Evolutionary conservation across 2,797 vertebrate genomes (phyloP).

Genomic region (Xiphophorus birchmanni): DNA sequence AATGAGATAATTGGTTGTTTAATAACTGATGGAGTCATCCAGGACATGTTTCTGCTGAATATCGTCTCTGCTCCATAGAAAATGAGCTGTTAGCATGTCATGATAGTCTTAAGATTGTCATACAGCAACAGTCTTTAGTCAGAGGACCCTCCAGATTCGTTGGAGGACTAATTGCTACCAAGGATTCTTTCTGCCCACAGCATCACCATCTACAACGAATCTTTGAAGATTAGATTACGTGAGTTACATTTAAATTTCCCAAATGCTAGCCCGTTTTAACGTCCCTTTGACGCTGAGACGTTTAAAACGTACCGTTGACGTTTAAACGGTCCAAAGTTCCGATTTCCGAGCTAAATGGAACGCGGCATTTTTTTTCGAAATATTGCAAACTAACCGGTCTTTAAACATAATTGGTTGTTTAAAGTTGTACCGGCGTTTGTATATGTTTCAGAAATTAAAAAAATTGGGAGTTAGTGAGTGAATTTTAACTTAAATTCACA

Average conservation of each 20-base stretch:
- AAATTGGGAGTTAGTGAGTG: background rate
- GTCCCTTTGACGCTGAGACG: no score
- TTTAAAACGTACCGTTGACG: background rate
- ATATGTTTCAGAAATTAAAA: background rate
- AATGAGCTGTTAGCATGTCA: background rate
- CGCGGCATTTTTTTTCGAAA: background rate
- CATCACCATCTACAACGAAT: background rate
- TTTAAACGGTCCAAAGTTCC: background rate
- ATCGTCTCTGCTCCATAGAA: background rate
- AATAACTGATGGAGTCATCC: no score
- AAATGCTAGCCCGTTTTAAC: no score
- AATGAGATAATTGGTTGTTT: background rate
- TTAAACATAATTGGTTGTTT: background rate
- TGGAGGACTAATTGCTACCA: background rate
- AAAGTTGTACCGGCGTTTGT: background rate
- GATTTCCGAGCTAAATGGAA: background rate
- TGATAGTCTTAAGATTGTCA: background rate
- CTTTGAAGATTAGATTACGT: background rate
- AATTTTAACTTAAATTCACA: background rate
- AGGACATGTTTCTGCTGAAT: background rate
- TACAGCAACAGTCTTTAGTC: background rate
- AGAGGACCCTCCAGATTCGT: background rate
- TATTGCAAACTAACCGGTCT: background rate
- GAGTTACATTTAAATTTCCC: background rate
- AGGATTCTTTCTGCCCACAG: background rate